Percentiles rank a stretch among this genome's conserved stretches.
phyloP scores from a whole-genome alignment of 2,113 vertebrate species.

The Esox niger region DNA sequence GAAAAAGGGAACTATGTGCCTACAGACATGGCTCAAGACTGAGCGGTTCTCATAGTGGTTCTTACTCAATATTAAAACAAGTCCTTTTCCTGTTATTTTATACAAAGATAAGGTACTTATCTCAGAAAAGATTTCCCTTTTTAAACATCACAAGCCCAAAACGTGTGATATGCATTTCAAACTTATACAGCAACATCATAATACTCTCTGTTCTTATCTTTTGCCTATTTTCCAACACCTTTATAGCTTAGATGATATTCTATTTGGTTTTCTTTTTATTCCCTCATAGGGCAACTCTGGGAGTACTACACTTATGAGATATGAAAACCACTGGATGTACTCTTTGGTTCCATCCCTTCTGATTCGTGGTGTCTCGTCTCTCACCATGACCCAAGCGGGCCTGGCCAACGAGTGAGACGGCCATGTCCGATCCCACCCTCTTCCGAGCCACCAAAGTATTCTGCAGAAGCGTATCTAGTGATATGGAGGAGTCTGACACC shows the following conservation, averaged over 20 bases:
- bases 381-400: not conserved
- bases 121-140: too few relatives aligned
- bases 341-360: not conserved
- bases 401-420: slow-evolving; percentile 14
- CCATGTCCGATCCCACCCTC: slow-evolving; percentile 37
- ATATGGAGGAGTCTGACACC: slow-evolving; percentile 49
- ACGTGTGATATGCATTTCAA: too few relatives aligned
- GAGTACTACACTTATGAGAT: too few relatives aligned
- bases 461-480: slow-evolving; percentile 6
- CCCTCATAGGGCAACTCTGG: too few relatives aligned
- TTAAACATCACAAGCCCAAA: too few relatives aligned
- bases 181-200: too few relatives aligned
- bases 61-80: not conserved
- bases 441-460: not conserved
- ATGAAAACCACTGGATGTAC: not conserved
- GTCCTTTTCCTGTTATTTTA: not conserved
- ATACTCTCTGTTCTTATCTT: too few relatives aligned
- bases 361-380: not conserved
- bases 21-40: too few relatives aligned
- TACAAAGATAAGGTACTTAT: too few relatives aligned
- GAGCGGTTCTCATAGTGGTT: not conserved
- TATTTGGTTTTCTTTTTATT: slow-evolving; percentile 2
- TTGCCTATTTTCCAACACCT: too few relatives aligned
- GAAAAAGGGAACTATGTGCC: slow-evolving; percentile 8
- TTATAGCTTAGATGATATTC: not conserved